Evolutionary conservation across 2,113 vertebrate species (phyloP).

Genomic region (Onychostoma macrolepis): DNA sequence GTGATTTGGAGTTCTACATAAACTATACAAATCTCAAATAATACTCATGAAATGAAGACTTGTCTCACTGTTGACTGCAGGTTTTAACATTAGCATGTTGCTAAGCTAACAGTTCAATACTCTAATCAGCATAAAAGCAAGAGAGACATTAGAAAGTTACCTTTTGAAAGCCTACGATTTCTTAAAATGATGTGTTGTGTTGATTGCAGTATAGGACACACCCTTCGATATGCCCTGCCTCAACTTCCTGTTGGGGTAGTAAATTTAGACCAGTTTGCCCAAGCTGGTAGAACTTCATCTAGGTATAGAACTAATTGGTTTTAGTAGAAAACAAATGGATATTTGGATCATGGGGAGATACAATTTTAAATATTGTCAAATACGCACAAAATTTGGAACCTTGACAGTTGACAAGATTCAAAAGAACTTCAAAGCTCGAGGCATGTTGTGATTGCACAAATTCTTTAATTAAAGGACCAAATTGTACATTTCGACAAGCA

Average conservation of each 20-base stretch:
- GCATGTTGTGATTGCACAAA: slow-evolving; percentile 65
- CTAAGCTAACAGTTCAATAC: background rate
- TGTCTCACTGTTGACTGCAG: background rate
- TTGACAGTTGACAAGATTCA: background rate
- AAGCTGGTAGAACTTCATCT: background rate
- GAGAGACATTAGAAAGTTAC: background rate
- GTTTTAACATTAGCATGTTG: background rate
- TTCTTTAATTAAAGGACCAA: slow-evolving; percentile 72
- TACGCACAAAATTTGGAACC: background rate
- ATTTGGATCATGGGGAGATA: background rate
- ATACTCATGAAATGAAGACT: background rate
- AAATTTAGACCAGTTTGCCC: background rate
- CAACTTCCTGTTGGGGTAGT: background rate
- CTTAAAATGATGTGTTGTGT: background rate
- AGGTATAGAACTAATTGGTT: background rate
- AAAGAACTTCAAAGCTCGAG: background rate
- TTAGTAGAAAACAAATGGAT: background rate
- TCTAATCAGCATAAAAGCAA: background rate
- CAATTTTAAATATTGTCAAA: background rate
- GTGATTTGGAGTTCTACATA: background rate
- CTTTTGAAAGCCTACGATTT: background rate
- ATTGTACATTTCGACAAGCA: slow-evolving; percentile 65
- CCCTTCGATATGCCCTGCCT: background rate
- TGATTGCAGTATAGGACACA: background rate
- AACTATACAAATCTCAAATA: background rate